Evolutionary conservation across 2,113 vertebrate species (phyloP), one percentile per base, ranked within the genome.

Genomic region (Tupaia tana): DNA sequence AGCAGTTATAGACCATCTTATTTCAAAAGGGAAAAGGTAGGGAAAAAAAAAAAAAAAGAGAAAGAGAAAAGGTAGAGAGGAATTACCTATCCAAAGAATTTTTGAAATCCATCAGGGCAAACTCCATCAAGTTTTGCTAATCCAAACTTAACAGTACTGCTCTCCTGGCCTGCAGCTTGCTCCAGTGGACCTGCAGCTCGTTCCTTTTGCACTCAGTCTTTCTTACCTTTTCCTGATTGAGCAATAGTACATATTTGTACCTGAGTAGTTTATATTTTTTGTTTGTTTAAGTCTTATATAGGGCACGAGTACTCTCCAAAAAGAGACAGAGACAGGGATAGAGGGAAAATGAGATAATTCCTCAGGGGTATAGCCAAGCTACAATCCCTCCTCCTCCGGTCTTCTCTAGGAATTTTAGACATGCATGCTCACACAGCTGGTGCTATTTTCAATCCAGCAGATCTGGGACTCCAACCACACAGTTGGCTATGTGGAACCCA

Each of bases 161-260:
- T 12, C 3, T 86, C 34, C 54, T 1, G 3, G n/a, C 56, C 31
- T 22, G 7, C 1, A 34, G 10, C 18, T 59, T 7, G 2, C 1
- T 73, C 66, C 80, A 63, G 4, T 64, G 3, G 74, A 1, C 4
- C 10, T 52, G 34, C 11, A 78, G 1, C 9, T 70, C 34, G 66
- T 4, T n/a, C 11, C 3, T 78, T 9, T 9, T 56, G 16, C 14
- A 0, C 8, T 64, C 25, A 9, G 5, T 61, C 14, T 1, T 59
- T 70, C 22, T 27, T 77, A 6, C 25, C 19, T 29, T 24, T 27
- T 31, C n/a, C 58, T 67, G 2, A 78, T 63, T 67, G 2, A 78
- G 67, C 5, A 19, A 15, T 3, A 34, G 13, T 3, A 25, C 6
- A 18, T 14, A 9, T 67, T 78, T 79, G 11, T 20, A n/a, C 10